Evolutionary conservation across 2,113 vertebrate genomes (phyloP).

Genomic region (Ivindomyrus marchei): DNA sequence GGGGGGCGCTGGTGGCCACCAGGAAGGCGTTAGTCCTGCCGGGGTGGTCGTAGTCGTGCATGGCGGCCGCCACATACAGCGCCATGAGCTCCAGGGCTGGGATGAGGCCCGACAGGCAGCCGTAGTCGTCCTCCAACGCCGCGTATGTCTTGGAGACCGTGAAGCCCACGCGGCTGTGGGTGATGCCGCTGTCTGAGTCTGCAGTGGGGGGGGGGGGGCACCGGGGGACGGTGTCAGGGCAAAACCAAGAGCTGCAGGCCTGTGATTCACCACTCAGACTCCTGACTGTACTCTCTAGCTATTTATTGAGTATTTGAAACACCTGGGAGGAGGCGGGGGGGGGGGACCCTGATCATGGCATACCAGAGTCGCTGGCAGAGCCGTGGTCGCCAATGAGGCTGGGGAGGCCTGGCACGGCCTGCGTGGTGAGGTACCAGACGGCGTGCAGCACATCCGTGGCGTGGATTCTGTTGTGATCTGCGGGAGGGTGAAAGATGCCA

Average conservation of each 20-base stretch:
- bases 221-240: neutral
- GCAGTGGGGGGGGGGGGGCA: neutral
- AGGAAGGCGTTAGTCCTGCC: conserved; percentile 95
- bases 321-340: neutral
- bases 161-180: conserved; percentile 84
- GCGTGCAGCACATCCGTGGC: conserved; percentile 96
- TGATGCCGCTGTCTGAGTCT: conserved; percentile 91
- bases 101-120: conserved; percentile 88
- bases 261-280: neutral
- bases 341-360: neutral
- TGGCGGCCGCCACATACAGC: conserved; percentile 91
- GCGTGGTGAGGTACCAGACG: conserved; percentile 95
- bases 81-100: conserved; percentile 97
- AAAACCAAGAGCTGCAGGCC: too few relatives aligned
- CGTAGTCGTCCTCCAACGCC: conserved; percentile 74
- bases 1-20: conserved; percentile 88
- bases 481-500: conserved; percentile 2
- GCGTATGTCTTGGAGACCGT: conserved; percentile 84
- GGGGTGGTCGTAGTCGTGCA: conserved; percentile 97
- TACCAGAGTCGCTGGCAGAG: conserved; percentile 87
- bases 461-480: conserved; percentile 96
- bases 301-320: neutral
- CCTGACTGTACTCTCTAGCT: neutral
- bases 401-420: conserved; percentile 83
- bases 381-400: conserved; percentile 75